phyloP scores from a whole-genome alignment of 2,113 vertebrate genomes.

The Seriola dumerili region DNA sequence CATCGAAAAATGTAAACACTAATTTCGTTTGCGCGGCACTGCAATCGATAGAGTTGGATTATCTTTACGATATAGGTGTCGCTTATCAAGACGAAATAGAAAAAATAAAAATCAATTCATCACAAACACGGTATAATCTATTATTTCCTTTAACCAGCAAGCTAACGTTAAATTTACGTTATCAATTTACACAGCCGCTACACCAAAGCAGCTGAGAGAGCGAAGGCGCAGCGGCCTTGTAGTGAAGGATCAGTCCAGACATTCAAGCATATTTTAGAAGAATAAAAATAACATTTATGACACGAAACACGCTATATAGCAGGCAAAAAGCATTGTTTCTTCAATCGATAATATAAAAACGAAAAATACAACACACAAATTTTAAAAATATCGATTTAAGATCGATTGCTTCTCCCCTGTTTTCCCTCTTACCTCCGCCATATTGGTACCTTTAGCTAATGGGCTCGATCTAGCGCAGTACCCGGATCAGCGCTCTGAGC shows the following conservation, averaged over 20 bases:
- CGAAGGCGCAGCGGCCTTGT: constrained; percentile 88
- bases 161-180: constrained; percentile 80
- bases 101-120: constrained; percentile 38
- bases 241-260: constrained; percentile 83
- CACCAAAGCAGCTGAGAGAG: constrained; percentile 81
- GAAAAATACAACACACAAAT: constrained; percentile 48
- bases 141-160: constrained; percentile 58
- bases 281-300: constrained; percentile 43
- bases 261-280: constrained; percentile 74
- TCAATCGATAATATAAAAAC: constrained; percentile 73
- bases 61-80: neutral
- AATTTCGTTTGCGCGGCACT: constrained; percentile 57
- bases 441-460: constrained; percentile 96
- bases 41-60: neutral
- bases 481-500: constrained; percentile 91
- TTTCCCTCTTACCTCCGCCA: constrained; percentile 98
- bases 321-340: constrained; percentile 59
- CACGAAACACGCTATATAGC: constrained; percentile 38
- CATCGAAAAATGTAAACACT: constrained; percentile 82
- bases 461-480: constrained; percentile 88
- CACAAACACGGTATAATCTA: neutral
- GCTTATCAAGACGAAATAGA: neutral
- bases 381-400: constrained; percentile 81
- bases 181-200: constrained; percentile 82
- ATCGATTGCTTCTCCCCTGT: constrained; percentile 87